Evolutionary conservation across 2,888 invertebrate species (phyloP), one percentile per base, ranked within the genome.

Genomic region (Clostera curtula): DNA sequence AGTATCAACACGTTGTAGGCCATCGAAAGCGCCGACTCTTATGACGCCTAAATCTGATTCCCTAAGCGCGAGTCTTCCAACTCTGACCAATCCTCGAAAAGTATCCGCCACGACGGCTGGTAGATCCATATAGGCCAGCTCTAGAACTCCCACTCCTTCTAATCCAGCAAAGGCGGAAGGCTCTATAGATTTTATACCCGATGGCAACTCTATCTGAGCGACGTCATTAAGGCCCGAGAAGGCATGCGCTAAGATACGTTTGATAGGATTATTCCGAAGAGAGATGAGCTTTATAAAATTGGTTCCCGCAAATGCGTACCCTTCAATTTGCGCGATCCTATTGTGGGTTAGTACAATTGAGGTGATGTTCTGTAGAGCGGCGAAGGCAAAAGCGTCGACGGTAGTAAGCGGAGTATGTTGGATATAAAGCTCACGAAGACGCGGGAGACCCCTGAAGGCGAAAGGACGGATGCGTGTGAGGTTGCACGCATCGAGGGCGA

Each of bases 401-500:
- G 89, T 90, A 25, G 89, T 86, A 27, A 97, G 79, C 2, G 93
- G 93, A 6, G 96, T 96, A 52, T 95, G 90, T 59, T 95, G 94
- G 43, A 97, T 93, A 46, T 93, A 92, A 19, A 94, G 87, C 57
- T 90, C 93, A 55, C 87, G 87, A 4, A 97, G 87, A 7, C 91
- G 87, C 3, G 90, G 89, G 27, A 96, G 73, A 5, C 94, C 94
- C 13, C 93, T 89, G 71, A 97, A 96, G 27, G 95, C 93, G 67
- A 94, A 93, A 25, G 92, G 92, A 51, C 93, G 69, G 49, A 96
- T 92, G 37, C 88, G 86, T 25, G 91, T 88, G 44, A 97, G 92
- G 68, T 94, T 92, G 83, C 97, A 97, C 45, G 92, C 91, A 67
- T 95, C 94, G 50, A 97, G 86, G 7, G 90, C 91, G 24, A 97